Evolutionary conservation across 2,888 invertebrate species (phyloP), one percentile per base, ranked within the genome.

Genomic region (Tetragnatha montana): DNA sequence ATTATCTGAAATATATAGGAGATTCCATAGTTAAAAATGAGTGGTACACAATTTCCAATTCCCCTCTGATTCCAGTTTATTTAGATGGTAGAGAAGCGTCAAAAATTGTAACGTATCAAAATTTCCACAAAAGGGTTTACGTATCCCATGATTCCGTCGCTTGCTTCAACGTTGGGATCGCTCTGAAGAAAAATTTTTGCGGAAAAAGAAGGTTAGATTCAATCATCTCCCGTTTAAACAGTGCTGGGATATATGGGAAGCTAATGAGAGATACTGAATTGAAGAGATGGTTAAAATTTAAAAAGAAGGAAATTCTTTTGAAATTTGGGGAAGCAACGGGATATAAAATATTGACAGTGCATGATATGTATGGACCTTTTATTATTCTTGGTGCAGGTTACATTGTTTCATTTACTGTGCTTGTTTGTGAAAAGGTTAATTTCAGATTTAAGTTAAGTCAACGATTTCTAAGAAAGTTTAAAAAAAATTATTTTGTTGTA

Each of bases 191-290:
- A 17, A 22, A 78, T 21, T 78, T 78, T 4, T 8, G 12, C 14
- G 21, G 51, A 10, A 78, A 17, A 17, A 51, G 0, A 21, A 60
- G 22, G 60, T 21, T 78, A 51, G 22, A 60, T 78, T 14, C 12
- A 4, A 60, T 78, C 12, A 51, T 78, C 6, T 68, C 78, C 12
- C 19, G 14, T 6, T 78, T 78, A 14, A 51, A 51, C 17, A 60
- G 51, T 22, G 78, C 78, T 0, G 78, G 78, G 21, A 60, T 78
- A 3, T 78, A 78, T 68, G 21, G 22, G 7, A 78, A 78, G 22
- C 7, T 78, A 2, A 8, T 78, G 6, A 6, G 22, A 22, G 78
- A 78, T 14, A 60, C 51, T 21, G 51, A 51, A 21, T 12, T 78
- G 7, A 60, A 22, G 21, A 7, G 51, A 17, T 78, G 78, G 51